Conservation (phyloP, 2,797 vertebrate genomes). For the Hemibagrus guttatus region DNA sequence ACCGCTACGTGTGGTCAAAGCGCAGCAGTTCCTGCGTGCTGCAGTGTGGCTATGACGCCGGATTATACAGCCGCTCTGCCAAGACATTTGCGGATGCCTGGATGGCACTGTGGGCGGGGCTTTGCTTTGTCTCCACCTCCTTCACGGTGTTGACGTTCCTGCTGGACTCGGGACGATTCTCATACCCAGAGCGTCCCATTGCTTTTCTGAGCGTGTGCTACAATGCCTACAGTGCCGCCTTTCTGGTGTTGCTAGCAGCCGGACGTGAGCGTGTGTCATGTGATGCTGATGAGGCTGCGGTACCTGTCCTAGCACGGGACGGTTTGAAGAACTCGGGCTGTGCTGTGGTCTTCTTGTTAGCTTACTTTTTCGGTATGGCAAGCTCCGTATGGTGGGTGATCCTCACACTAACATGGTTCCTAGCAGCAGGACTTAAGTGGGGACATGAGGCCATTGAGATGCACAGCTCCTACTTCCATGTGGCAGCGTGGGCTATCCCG, state of each 20-base stretch:
- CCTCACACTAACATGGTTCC: slow-evolving; percentile 95
- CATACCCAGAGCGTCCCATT: slow-evolving; percentile 96
- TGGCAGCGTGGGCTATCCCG: slow-evolving; percentile 98
- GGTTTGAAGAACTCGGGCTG: slow-evolving; percentile 99
- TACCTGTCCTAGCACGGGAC: slow-evolving; percentile 95
- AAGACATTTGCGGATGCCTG: slow-evolving; percentile 97
- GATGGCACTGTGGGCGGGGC: slow-evolving; percentile 97
- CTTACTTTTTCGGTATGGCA: slow-evolving; percentile 99
- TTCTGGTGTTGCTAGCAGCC: slow-evolving; percentile 92
- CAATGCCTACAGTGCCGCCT: slow-evolving; percentile 98
- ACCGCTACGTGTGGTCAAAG: slow-evolving; percentile 95
- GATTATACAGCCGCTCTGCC: slow-evolving; percentile 86
- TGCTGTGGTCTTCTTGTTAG: slow-evolving; percentile 97
- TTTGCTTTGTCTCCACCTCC: slow-evolving; percentile 96
- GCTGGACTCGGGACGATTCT: slow-evolving; percentile 94
- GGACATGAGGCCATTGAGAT: slow-evolving; percentile 98
- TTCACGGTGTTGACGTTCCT: slow-evolving; percentile 97
- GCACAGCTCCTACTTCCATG: slow-evolving; percentile 99
- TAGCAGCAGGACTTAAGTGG: slow-evolving; percentile 97
- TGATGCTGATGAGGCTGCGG: slow-evolving; percentile 91
- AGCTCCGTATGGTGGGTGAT: slow-evolving; percentile 99
- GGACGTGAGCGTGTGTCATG: slow-evolving; percentile 97
- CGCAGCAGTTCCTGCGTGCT: slow-evolving; percentile 88
- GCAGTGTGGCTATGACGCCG: slow-evolving; percentile 93
- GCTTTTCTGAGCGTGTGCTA: slow-evolving; percentile 99